Conservation (phyloP, 2,888 invertebrate genomes). For the Diplazon laetatorius region DNA sequence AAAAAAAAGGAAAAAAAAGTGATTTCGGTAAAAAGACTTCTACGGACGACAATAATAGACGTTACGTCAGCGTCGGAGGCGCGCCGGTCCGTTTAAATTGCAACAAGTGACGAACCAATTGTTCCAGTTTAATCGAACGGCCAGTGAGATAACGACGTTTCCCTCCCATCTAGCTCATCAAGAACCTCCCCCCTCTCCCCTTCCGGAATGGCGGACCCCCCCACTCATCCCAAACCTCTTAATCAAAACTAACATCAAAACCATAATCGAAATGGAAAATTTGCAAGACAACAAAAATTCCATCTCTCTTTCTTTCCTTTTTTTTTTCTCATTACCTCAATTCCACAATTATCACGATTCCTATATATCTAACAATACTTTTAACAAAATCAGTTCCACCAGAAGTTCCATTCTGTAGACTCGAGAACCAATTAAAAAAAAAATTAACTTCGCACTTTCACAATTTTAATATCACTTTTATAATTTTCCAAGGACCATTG, state of each 20-base stretch:
- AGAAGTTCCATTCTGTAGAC: constrained; percentile 16
- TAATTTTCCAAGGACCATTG: constrained; percentile 18
- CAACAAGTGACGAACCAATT: constrained; percentile 75
- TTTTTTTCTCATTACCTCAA: neutral
- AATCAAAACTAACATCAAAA: neutral
- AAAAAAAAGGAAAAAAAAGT: neutral
- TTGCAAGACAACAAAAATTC: constrained; percentile 11
- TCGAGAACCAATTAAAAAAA: neutral
- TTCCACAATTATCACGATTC: neutral
- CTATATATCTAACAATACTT: constrained; percentile 22
- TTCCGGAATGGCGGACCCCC: constrained; percentile 28
- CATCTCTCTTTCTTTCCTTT: neutral
- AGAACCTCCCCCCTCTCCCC: too few species aligned
- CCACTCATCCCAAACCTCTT: neutral
- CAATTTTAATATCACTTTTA: constrained; percentile 44
- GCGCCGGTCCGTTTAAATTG: constrained; percentile 71
- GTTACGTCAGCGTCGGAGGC: constrained; percentile 69
- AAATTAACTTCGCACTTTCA: constrained; percentile 17
- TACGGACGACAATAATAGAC: constrained; percentile 66
- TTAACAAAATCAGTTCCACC: neutral
- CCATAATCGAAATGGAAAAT: neutral
- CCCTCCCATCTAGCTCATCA: constrained; percentile 58
- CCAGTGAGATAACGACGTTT: constrained; percentile 66
- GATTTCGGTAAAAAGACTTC: constrained; percentile 9
- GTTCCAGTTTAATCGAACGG: constrained; percentile 74